These are phyloP conservation scores for Bettongia penicillata DNA, from an alignment of 2,113 vertebrate species.

Conservation along the genomic window DNA sequence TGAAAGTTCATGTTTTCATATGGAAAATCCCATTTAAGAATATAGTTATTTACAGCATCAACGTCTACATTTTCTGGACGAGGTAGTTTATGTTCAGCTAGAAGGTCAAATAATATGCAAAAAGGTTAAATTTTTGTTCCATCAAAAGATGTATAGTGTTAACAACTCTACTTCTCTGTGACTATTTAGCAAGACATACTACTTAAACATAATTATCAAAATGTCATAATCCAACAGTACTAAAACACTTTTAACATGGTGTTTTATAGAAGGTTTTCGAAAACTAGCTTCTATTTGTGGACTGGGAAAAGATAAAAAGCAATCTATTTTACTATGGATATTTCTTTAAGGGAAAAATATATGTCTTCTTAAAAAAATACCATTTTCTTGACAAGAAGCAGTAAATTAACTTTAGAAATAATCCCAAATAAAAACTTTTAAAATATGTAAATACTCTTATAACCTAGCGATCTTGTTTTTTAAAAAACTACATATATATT, in stretches of 20 bases:
- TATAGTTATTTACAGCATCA: constrained; percentile 49
- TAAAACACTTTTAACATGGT: background rate
- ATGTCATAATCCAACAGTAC: background rate
- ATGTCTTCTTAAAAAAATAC: background rate
- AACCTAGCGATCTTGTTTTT: background rate
- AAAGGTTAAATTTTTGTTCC: background rate
- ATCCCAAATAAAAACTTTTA: background rate
- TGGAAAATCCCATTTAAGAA: constrained; percentile 71
- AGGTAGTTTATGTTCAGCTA: constrained; percentile 62
- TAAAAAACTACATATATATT: background rate
- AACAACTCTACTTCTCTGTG: background rate
- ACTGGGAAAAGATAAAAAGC: background rate
- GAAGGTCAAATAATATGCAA: constrained; percentile 43
- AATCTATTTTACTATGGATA: background rate
- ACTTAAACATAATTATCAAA: background rate
- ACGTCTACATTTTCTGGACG: constrained; percentile 70
- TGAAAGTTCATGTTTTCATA: constrained; percentile 65
- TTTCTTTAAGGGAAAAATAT: background rate
- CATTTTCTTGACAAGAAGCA: constrained; percentile 15
- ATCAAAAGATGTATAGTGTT: background rate
- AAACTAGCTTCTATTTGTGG: background rate
- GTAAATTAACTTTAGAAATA: constrained; percentile 20
- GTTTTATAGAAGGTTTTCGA: background rate
- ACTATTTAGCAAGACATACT: background rate
- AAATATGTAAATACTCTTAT: background rate